A percentile compares a stretch with the other conserved stretches of the same genome.
phyloP scores from a whole-genome alignment of 2,888 invertebrate species.

The Podotricha telesiphe region DNA sequence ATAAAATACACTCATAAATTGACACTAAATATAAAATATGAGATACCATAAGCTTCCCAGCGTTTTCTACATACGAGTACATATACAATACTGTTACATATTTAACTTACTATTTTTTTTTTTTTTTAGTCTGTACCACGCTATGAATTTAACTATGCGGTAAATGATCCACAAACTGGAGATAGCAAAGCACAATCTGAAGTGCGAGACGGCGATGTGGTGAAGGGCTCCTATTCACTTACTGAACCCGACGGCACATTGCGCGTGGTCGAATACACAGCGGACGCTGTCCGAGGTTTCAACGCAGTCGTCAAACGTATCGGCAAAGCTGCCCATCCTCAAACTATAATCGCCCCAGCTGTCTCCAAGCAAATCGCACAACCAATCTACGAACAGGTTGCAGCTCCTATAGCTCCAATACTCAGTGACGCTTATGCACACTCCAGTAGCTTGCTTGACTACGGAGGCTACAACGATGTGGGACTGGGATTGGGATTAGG shows the following conservation, averaged over 20 bases:
- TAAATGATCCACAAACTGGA: constrained; percentile 75
- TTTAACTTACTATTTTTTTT: background rate
- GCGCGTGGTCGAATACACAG: constrained; percentile 72
- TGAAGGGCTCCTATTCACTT: constrained; percentile 76
- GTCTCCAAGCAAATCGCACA: constrained; percentile 37
- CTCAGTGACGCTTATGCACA: constrained; percentile 8
- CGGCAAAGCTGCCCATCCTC: constrained; percentile 69
- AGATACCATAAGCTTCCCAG: background rate
- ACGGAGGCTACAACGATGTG: constrained; percentile 28
- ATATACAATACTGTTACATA: too few species aligned
- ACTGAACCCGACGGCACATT: constrained; percentile 76
- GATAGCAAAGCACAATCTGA: constrained; percentile 77
- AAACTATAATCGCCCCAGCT: constrained; percentile 45
- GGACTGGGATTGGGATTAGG: constrained; percentile 25
- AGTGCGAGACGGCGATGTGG: constrained; percentile 71
- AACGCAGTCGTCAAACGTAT: constrained; percentile 76
- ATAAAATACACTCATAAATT: background rate
- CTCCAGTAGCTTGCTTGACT: constrained; percentile 14
- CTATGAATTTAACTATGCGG: constrained; percentile 79
- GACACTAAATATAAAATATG: background rate
- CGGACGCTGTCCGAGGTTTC: constrained; percentile 71
- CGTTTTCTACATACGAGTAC: too few species aligned
- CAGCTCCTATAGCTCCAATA: constrained; percentile 24
- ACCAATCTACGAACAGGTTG: constrained; percentile 43
- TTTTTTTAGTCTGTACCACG: constrained; percentile 65